Conservation (phyloP, 2,113 vertebrate genomes). For the Ptilonorhynchus violaceus region DNA sequence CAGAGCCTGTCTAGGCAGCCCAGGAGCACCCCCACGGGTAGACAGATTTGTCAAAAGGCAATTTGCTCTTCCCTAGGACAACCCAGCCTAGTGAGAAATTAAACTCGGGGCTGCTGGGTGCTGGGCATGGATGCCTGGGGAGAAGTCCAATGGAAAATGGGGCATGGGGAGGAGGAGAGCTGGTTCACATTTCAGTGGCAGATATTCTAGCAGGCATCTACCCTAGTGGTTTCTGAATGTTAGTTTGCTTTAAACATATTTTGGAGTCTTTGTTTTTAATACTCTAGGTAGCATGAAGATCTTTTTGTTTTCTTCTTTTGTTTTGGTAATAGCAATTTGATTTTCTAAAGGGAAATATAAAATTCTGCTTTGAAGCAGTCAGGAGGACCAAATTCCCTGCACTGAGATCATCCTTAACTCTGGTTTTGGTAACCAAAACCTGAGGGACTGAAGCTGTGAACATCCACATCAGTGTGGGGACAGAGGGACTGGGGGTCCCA, state of each 20-base stretch:
- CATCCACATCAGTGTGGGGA: accelerated
- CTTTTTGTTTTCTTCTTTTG: background rate
- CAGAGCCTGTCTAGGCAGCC: background rate
- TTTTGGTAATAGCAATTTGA: background rate
- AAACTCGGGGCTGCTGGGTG: background rate
- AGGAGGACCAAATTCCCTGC: background rate
- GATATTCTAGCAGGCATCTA: background rate
- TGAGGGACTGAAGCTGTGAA: background rate
- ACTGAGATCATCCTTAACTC: background rate
- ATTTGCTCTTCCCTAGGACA: background rate
- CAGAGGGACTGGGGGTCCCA: background rate
- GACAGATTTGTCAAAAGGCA: background rate
- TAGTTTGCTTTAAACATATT: background rate
- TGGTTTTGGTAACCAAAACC: background rate
- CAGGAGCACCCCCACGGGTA: accelerated
- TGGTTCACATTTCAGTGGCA: background rate
- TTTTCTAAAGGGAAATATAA: background rate
- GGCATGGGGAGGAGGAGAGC: background rate
- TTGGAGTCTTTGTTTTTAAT: background rate
- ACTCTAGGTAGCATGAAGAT: background rate
- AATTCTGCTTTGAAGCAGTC: background rate
- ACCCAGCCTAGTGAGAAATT: background rate
- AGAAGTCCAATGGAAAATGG: background rate
- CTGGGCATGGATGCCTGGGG: background rate
- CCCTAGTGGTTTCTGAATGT: background rate